A percentile compares a stretch with the other conserved stretches of the same genome.
Evolutionary conservation across 2,888 invertebrate species (phyloP).

Genomic region (Polyommatus icarus): DNA sequence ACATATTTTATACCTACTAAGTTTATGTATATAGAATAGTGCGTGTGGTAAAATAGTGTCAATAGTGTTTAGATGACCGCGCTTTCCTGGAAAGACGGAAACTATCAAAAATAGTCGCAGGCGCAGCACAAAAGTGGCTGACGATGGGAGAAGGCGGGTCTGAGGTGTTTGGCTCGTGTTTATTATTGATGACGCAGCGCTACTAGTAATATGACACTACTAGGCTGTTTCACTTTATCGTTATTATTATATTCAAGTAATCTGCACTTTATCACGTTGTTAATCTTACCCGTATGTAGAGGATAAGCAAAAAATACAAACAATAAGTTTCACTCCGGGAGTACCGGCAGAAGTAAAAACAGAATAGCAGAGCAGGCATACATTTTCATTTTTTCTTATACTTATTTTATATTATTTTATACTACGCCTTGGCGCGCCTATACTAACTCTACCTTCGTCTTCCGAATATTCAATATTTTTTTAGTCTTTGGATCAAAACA

Average conservation of each 20-base stretch:
- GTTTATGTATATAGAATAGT: conserved; percentile 25
- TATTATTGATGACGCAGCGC: conserved; percentile 52
- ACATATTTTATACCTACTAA: too few relatives aligned
- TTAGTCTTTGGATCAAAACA: too few relatives aligned
- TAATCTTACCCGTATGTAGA: too few relatives aligned
- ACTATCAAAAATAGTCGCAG: conserved; percentile 52
- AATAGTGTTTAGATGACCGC: conserved; percentile 46
- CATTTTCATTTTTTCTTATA: too few relatives aligned
- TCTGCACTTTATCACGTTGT: not conserved
- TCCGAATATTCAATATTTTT: too few relatives aligned
- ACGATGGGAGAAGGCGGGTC: conserved; percentile 24
- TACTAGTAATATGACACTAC: conserved; percentile 50
- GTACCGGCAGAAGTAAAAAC: too few relatives aligned
- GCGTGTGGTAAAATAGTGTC: conserved; percentile 33
- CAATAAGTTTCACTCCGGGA: too few relatives aligned
- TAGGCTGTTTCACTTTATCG: conserved; percentile 40
- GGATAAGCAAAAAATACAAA: too few relatives aligned
- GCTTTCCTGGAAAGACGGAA: conserved; percentile 62
- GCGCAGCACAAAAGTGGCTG: conserved; percentile 42
- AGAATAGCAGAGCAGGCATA: too few relatives aligned
- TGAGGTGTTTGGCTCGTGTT: conserved; percentile 47
- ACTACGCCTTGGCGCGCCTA: too few relatives aligned
- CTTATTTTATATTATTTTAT: too few relatives aligned
- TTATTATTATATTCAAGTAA: conserved; percentile 27
- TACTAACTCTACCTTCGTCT: too few relatives aligned